Conservation (phyloP, 2,888 invertebrate genomes). For the Machimus rusticus region DNA sequence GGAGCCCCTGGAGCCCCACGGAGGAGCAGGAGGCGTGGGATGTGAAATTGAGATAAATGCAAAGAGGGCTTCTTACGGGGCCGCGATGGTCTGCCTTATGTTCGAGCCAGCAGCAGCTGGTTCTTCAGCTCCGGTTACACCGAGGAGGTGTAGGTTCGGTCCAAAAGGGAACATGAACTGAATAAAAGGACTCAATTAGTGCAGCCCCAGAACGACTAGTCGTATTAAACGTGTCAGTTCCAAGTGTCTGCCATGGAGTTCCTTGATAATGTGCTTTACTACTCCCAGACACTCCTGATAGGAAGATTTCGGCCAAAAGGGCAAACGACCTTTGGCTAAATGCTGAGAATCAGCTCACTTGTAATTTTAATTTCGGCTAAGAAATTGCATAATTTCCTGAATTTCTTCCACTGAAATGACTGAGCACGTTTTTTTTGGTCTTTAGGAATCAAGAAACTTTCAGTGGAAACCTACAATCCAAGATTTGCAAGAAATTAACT, state of each 20-base stretch:
- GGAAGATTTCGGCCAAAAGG: neutral
- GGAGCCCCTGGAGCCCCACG: neutral
- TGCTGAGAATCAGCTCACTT: neutral
- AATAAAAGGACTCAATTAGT: conserved; percentile 31
- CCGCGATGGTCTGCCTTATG: neutral
- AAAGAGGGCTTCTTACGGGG: conserved; percentile 5
- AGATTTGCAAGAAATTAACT: no score
- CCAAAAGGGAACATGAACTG: neutral
- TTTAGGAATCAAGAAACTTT: no score
- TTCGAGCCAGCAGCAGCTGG: neutral
- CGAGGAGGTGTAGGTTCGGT: neutral
- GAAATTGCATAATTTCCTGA: neutral
- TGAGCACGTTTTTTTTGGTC: no score
- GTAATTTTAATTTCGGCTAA: neutral
- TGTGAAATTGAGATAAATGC: conserved; percentile 8
- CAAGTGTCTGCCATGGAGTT: neutral
- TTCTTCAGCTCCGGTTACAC: neutral
- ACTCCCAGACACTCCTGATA: neutral
- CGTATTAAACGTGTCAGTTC: neutral
- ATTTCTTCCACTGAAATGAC: no score
- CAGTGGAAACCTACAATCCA: no score
- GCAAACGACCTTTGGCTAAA: neutral
- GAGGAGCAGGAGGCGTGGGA: neutral
- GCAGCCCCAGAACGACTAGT: neutral
- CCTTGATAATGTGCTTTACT: neutral